Conservation (phyloP, 2,888 invertebrate genomes). For the Acanthosoma haemorrhoidale region DNA sequence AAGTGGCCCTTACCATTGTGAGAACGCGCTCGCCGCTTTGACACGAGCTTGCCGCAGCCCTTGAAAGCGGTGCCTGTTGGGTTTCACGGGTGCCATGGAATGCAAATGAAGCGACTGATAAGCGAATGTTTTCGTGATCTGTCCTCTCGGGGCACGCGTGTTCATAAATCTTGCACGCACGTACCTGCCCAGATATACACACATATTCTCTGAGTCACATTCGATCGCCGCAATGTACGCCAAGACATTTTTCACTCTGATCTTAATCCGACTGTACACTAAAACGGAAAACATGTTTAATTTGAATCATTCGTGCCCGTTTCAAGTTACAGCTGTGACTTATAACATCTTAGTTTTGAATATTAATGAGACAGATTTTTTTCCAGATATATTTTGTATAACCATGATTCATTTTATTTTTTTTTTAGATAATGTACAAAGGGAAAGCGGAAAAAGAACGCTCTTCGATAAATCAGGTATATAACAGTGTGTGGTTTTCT, state of each 20-base stretch:
- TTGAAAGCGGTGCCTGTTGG: background rate
- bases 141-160: background rate
- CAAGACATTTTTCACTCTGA: background rate
- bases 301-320: too few species aligned
- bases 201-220: conserved; percentile 3
- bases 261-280: background rate
- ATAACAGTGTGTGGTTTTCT: background rate
- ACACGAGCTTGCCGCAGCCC: background rate
- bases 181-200: background rate
- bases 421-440: background rate
- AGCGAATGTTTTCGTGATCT: conserved; percentile 4
- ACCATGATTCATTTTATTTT: background rate
- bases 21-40: background rate
- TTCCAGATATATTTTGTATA: background rate
- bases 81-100: background rate
- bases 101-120: background rate
- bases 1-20: too few species aligned
- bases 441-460: background rate
- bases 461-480: background rate
- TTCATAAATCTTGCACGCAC: background rate
- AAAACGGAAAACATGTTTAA: background rate
- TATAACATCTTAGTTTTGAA: background rate
- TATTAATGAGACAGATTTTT: background rate
- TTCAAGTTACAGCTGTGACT: background rate
- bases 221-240: background rate